Conservation (phyloP, 2,113 vertebrate genomes). For the Myotis davidii region DNA sequence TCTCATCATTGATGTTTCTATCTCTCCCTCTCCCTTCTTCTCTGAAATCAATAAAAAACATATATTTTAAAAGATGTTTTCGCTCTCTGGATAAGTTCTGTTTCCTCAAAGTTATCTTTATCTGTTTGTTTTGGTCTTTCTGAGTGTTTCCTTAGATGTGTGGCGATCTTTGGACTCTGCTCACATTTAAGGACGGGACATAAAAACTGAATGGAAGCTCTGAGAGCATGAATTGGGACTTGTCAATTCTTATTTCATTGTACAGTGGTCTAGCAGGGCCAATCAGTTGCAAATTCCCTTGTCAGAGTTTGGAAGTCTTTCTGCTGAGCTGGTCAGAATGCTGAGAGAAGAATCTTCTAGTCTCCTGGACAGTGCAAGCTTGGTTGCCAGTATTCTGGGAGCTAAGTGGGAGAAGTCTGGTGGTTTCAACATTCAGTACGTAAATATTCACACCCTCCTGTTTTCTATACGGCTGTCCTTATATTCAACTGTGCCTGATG, state of each 20-base stretch:
- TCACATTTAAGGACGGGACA: neutral
- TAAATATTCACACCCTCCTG: neutral
- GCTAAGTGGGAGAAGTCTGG: neutral
- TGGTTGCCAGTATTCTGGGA: neutral
- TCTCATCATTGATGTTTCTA: too few species aligned
- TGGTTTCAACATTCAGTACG: neutral
- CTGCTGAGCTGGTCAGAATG: neutral
- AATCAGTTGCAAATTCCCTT: neutral
- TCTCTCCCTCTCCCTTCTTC: too few species aligned
- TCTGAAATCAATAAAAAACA: too few species aligned
- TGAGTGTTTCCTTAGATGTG: neutral
- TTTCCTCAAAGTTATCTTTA: slow-evolving; percentile 26
- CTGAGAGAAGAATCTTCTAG: neutral
- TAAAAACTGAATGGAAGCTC: neutral
- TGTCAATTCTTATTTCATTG: neutral
- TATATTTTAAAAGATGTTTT: neutral
- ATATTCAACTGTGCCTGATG: neutral
- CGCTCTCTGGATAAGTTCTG: neutral
- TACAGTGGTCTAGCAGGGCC: neutral
- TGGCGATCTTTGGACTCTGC: neutral
- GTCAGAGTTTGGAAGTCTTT: slow-evolving; percentile 31
- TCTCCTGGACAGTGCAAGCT: neutral
- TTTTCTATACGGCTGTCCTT: neutral
- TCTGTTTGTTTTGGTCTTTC: slow-evolving; percentile 27
- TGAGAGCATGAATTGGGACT: neutral